These are phyloP conservation scores for Zalophus californianus DNA, from an alignment of 2,797 vertebrate genomes.

Conservation along the genomic window DNA sequence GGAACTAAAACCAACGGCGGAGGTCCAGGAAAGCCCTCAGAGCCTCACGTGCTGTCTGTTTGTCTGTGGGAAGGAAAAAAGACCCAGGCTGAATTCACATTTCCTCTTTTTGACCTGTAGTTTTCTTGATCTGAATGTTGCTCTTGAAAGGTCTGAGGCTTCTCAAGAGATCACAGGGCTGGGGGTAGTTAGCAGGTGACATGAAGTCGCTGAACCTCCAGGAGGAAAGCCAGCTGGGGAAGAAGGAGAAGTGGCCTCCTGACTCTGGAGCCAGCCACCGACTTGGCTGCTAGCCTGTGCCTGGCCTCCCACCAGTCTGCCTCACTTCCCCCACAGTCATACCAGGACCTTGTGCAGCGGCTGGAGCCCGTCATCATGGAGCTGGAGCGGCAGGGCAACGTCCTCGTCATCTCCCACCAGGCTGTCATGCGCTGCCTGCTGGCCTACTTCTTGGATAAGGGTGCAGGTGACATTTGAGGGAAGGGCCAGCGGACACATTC, in stretches of 20 bases:
- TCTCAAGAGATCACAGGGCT: neutral
- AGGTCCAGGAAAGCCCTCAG: neutral
- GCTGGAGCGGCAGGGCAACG: constrained; percentile 96
- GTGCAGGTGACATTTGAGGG: constrained; percentile 90
- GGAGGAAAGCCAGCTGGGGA: constrained; percentile 53
- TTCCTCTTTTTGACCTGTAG: neutral
- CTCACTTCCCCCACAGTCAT: constrained; percentile 90
- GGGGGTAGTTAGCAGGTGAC: neutral
- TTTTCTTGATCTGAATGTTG: neutral
- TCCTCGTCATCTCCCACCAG: constrained; percentile 97
- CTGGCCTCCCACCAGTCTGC: constrained; percentile 37
- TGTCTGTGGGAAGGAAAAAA: neutral
- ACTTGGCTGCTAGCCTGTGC: neutral
- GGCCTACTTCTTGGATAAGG: constrained; percentile 98
- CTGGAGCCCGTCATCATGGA: constrained; percentile 99
- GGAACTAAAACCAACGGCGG: neutral
- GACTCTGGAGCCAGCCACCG: neutral
- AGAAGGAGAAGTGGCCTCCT: neutral
- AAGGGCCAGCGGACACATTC: neutral
- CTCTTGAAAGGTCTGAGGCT: constrained; percentile 1
- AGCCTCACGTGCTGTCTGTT: neutral
- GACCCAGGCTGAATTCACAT: neutral
- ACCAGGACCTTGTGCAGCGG: constrained; percentile 98
- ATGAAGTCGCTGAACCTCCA: neutral
- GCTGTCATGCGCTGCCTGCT: constrained; percentile 98